A percentile compares a stretch with the other conserved stretches of the same genome.
Evolutionary conservation across 1,140 invertebrate genomes (phyloP).

Genomic region (Proctacanthus coquilletti): DNA sequence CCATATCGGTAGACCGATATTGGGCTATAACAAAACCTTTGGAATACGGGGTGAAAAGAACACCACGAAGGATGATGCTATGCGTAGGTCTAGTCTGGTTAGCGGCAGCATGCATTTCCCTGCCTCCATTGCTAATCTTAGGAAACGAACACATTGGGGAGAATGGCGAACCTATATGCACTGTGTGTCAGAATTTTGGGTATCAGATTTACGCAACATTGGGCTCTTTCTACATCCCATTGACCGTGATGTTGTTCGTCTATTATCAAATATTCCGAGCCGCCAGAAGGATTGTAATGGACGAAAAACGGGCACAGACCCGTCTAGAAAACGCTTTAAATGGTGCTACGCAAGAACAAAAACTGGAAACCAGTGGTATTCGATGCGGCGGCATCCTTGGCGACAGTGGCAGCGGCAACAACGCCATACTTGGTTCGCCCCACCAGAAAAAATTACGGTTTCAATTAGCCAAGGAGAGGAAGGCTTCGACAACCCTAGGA

Average conservation of each 20-base stretch:
- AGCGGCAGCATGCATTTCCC: constrained; percentile 71
- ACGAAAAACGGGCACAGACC: constrained; percentile 70
- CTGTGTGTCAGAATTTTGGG: constrained; percentile 71
- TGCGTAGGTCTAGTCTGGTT: constrained; percentile 83
- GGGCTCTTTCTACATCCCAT: constrained; percentile 77
- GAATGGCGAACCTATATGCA: constrained; percentile 50
- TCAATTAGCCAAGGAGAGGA: constrained; percentile 74
- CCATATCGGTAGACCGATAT: constrained; percentile 79
- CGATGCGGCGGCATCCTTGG: constrained; percentile 16
- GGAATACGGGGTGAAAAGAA: constrained; percentile 76
- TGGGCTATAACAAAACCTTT: constrained; percentile 83
- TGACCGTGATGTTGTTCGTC: constrained; percentile 78
- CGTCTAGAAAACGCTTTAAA: constrained; percentile 64
- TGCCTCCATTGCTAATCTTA: constrained; percentile 73
- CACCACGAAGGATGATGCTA: constrained; percentile 64
- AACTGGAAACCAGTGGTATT: constrained; percentile 22
- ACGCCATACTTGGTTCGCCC: constrained; percentile 32
- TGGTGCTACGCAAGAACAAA: constrained; percentile 35
- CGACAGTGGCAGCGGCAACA: constrained; percentile 20
- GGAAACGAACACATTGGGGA: constrained; percentile 61
- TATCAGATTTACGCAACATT: constrained; percentile 84
- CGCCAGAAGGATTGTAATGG: constrained; percentile 65
- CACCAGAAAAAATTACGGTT: constrained; percentile 62
- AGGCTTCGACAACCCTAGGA: constrained; percentile 89
- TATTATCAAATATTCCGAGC: constrained; percentile 84